Percentiles rank a stretch among this genome's conserved stretches.
Evolutionary conservation across 2,888 invertebrate genomes (phyloP).

Genomic region (Pocota personata): DNA sequence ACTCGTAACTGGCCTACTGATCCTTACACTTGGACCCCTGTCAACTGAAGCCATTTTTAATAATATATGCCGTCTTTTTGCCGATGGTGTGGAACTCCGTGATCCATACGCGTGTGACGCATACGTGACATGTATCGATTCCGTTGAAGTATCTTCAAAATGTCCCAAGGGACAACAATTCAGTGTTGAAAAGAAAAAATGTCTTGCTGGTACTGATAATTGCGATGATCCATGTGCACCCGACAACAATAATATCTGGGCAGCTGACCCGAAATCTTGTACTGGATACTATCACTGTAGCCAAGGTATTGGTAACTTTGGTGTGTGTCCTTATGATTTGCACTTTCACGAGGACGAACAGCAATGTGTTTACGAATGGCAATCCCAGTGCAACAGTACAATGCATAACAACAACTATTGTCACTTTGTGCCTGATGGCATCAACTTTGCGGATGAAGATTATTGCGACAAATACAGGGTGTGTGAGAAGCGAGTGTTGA

Average conservation of each 20-base stretch:
- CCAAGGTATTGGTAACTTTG: constrained; percentile 24
- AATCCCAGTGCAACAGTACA: constrained; percentile 72
- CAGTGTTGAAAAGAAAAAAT: constrained; percentile 71
- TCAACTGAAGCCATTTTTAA: constrained; percentile 36
- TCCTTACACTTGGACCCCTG: neutral
- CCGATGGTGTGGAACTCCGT: constrained; percentile 77
- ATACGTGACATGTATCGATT: constrained; percentile 77
- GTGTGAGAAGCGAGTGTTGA: constrained; percentile 74
- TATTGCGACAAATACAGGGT: constrained; percentile 74
- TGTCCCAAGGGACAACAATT: constrained; percentile 55
- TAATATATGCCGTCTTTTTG: constrained; percentile 77
- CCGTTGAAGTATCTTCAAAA: constrained; percentile 73
- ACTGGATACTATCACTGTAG: constrained; percentile 76
- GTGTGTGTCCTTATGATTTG: constrained; percentile 66
- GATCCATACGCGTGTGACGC: constrained; percentile 79
- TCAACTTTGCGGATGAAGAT: constrained; percentile 75
- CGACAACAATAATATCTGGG: constrained; percentile 70
- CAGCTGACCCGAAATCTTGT: constrained; percentile 76
- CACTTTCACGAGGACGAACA: constrained; percentile 76
- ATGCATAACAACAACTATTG: constrained; percentile 74
- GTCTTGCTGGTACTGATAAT: constrained; percentile 30
- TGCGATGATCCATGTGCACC: constrained; percentile 78
- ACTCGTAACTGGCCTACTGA: neutral
- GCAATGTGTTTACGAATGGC: constrained; percentile 64
- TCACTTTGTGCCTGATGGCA: constrained; percentile 75